A percentile compares a stretch with the other conserved stretches of the same genome.
Conservation (phyloP, 2,797 vertebrate species). For the Bufotes viridis region DNA sequence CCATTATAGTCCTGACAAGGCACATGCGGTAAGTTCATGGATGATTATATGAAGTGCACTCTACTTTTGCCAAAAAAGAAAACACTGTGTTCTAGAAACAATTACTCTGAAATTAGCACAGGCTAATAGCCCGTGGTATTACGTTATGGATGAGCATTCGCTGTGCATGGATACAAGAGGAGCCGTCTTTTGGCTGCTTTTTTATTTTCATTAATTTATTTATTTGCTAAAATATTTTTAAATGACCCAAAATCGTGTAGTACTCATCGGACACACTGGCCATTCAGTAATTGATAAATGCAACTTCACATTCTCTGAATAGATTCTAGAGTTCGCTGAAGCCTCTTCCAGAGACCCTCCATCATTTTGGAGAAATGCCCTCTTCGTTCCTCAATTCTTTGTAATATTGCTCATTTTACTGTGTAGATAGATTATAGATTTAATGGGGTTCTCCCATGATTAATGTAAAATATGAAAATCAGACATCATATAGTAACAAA, state of each 20-base stretch:
- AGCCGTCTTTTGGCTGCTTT: background rate
- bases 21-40: conserved; percentile 72
- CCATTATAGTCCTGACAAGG: conserved; percentile 74
- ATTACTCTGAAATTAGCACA: conserved; percentile 59
- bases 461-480: too few relatives aligned
- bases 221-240: background rate
- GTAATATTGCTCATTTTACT: too few relatives aligned
- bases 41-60: conserved; percentile 79
- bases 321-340: too few relatives aligned
- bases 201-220: background rate
- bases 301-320: too few relatives aligned
- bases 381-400: background rate
- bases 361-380: too few relatives aligned
- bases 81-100: conserved; percentile 61
- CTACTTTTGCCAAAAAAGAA: conserved; percentile 75
- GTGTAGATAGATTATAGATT: background rate
- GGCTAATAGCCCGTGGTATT: conserved; percentile 51
- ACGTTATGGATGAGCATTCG: conserved; percentile 15
- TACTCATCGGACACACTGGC: too few relatives aligned
- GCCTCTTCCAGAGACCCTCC: too few relatives aligned
- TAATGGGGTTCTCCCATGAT: background rate
- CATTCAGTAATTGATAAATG: too few relatives aligned
- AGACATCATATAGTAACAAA: too few relatives aligned
- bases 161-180: background rate
- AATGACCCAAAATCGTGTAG: too few relatives aligned